phyloP scores from a whole-genome alignment of 2,113 vertebrate species.

The Camelus bactrianus region DNA sequence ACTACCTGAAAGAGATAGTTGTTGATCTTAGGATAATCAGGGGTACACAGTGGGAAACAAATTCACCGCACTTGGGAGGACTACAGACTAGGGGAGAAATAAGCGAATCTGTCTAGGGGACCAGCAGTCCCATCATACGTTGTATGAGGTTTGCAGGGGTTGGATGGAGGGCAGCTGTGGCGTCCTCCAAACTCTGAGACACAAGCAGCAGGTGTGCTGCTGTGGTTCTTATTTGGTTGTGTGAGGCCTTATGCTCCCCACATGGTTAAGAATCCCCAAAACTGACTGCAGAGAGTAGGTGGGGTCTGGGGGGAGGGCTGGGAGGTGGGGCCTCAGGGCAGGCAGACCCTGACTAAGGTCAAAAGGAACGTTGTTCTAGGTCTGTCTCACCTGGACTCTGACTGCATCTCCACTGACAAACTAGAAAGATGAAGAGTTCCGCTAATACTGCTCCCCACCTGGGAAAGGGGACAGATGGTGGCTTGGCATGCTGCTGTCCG shows the following conservation, averaged over 20 bases:
- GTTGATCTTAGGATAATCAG: background rate
- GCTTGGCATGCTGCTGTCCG: background rate
- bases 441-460: background rate
- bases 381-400: background rate
- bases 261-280: background rate
- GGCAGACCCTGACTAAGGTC: background rate
- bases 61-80: background rate
- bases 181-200: background rate
- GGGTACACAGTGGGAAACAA: background rate
- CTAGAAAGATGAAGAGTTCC: background rate
- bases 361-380: background rate
- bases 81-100: background rate
- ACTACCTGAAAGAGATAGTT: background rate
- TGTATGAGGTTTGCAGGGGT: background rate
- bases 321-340: background rate
- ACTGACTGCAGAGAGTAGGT: background rate
- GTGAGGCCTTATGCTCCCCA: background rate
- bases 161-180: background rate
- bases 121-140: background rate
- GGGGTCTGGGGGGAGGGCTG: background rate
- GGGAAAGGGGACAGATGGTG: background rate
- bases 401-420: background rate
- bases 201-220: background rate
- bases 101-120: background rate
- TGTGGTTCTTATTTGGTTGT: background rate